Evolutionary conservation across 2,888 invertebrate species (phyloP).

Genomic region (Anarsia innoxiella): DNA sequence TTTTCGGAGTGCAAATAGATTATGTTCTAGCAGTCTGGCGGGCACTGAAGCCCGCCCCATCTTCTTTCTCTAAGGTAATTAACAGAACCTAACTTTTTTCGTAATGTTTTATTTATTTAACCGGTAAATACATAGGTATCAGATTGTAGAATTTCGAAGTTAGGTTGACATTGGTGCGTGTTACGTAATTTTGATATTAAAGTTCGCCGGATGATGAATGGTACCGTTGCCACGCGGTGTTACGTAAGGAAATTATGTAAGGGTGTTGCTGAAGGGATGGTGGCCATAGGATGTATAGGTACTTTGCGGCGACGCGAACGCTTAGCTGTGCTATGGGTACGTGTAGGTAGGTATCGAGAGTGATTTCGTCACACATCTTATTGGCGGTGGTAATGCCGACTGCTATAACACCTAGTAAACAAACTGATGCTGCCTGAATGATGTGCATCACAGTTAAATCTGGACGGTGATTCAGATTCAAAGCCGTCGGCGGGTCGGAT

Average conservation of each 20-base stretch:
- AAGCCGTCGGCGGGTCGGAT: too few relatives aligned
- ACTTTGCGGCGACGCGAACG: too few relatives aligned
- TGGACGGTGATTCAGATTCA: too few relatives aligned
- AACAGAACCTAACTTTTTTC: background rate
- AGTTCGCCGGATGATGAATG: conserved; percentile 16
- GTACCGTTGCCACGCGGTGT: conserved; percentile 42
- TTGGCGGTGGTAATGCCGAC: too few relatives aligned
- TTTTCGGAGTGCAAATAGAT: background rate
- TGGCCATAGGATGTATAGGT: conserved; percentile 6
- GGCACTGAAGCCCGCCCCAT: conserved; percentile 1
- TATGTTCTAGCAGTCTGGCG: background rate
- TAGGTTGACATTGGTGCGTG: conserved; percentile 18
- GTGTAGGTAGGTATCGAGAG: too few relatives aligned
- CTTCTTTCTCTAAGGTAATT: background rate
- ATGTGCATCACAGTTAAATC: too few relatives aligned
- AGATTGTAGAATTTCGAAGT: too few relatives aligned
- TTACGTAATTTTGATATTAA: conserved; percentile 28
- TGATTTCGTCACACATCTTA: too few relatives aligned
- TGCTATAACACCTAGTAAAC: too few relatives aligned
- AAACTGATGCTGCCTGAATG: too few relatives aligned
- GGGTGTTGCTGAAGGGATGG: conserved; percentile 34
- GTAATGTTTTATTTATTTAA: too few relatives aligned
- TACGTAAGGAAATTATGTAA: conserved; percentile 62
- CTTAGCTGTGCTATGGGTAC: too few relatives aligned
- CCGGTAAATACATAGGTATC: conserved; percentile 9